phyloP scores from a whole-genome alignment of 2,888 invertebrate genomes.

The Empis stercorea region DNA sequence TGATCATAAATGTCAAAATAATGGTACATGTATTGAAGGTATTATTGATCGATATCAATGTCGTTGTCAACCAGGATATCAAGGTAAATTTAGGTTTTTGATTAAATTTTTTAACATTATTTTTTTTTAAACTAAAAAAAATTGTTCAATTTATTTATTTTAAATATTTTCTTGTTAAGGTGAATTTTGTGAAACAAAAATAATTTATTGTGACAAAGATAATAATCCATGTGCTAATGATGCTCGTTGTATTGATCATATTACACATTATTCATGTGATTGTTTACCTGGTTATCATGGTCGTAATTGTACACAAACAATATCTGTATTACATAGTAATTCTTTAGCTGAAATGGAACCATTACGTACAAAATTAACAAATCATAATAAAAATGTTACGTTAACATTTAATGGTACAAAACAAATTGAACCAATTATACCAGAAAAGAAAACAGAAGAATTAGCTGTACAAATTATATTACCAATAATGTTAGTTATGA shows the following conservation, averaged over 20 bases:
- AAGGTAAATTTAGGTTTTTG: constrained; percentile 53
- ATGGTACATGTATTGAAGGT: constrained; percentile 85
- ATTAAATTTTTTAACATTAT: not conserved
- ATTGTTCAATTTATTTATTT: not conserved
- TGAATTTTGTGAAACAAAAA: constrained; percentile 82
- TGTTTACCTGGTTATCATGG: constrained; percentile 80
- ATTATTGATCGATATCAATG: constrained; percentile 84
- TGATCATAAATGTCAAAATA: constrained; percentile 80
- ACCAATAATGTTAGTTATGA: constrained; percentile 91
- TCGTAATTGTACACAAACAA: constrained; percentile 88
- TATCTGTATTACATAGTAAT: constrained; percentile 83
- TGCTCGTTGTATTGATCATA: constrained; percentile 76
- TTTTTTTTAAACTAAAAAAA: not conserved
- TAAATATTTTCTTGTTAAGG: constrained; percentile 50
- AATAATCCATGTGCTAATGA: constrained; percentile 94
- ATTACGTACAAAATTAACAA: constrained; percentile 73
- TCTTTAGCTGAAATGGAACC: constrained; percentile 90
- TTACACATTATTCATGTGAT: constrained; percentile 75
- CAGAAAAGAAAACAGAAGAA: constrained; percentile 83
- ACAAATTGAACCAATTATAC: constrained; percentile 74
- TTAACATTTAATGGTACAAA: constrained; percentile 83
- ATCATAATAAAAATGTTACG: constrained; percentile 64
- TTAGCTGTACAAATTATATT: constrained; percentile 89
- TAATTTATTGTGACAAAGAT: constrained; percentile 82
- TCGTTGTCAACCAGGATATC: constrained; percentile 76